These are phyloP conservation scores for Noctilio leporinus DNA, from an alignment of 2,113 vertebrate species.

Conservation along the genomic window DNA sequence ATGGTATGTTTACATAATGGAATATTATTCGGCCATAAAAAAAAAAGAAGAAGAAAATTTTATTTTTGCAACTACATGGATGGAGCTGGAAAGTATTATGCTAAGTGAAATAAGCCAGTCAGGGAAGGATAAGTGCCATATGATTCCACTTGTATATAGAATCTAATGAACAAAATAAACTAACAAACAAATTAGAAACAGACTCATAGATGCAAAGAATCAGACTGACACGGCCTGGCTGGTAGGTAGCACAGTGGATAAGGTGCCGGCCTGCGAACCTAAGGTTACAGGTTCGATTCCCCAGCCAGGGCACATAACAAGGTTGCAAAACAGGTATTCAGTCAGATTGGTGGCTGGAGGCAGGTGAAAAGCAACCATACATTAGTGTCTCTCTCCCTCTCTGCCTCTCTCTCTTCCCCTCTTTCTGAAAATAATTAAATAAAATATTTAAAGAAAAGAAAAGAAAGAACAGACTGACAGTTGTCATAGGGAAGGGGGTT, in stretches of 20 bases:
- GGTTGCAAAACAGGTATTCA: no score
- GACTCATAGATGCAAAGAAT: not conserved
- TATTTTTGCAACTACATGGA: not conserved
- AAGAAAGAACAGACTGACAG: not conserved
- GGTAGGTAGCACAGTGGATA: no score
- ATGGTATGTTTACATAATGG: not conserved
- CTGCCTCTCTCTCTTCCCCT: no score
- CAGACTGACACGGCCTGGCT: not conserved
- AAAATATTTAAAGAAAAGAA: no score
- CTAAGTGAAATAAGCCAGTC: not conserved
- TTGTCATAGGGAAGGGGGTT: not conserved
- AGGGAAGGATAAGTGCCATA: not conserved
- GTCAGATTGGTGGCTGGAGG: no score
- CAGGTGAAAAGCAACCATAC: no score
- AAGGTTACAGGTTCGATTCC: no score
- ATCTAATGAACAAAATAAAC: not conserved
- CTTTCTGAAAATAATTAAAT: no score
- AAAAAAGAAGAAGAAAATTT: not conserved
- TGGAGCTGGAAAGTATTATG: not conserved
- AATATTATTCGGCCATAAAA: not conserved
- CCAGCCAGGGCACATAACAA: no score
- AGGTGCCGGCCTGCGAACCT: no score
- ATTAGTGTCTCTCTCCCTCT: no score
- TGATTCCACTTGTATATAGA: not conserved
- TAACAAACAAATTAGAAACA: not conserved